Percentiles rank a stretch among this genome's conserved stretches.
Conservation (phyloP, 2,888 invertebrate genomes). For the Griposia aprilina region DNA sequence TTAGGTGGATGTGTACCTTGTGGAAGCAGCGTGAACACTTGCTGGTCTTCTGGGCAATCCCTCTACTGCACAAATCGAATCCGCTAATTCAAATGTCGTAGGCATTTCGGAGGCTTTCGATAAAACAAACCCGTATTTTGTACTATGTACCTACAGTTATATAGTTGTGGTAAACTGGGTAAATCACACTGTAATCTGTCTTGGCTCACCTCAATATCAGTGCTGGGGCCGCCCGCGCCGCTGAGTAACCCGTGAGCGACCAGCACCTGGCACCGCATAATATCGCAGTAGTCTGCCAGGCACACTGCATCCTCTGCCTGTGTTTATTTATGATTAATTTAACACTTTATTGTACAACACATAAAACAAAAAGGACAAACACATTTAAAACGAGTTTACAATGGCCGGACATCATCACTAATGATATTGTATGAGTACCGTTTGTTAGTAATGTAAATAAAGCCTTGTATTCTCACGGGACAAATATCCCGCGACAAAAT, state of each 20-base stretch:
- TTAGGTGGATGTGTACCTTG: background rate
- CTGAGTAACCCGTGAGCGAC: constrained; percentile 93
- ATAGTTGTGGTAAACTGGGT: background rate
- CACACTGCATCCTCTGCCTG: constrained; percentile 98
- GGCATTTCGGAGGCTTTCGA: background rate
- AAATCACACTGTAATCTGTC: background rate
- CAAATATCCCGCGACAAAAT: background rate
- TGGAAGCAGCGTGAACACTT: background rate
- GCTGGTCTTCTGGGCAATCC: background rate
- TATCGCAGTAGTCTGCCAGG: constrained; percentile 98
- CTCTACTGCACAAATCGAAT: background rate
- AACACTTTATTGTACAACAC: background rate
- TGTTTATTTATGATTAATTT: background rate
- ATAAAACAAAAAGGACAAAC: background rate
- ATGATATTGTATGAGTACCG: background rate
- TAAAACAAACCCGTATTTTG: background rate
- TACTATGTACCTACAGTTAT: background rate
- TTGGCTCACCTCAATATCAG: constrained; percentile 92
- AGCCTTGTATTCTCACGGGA: background rate
- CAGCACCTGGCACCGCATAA: constrained; percentile 98
- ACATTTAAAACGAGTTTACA: background rate
- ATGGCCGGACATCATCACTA: constrained; percentile 15
- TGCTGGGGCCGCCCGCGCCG: constrained; percentile 92
- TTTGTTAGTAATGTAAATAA: background rate
- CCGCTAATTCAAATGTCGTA: background rate